Evolutionary conservation across 2,797 vertebrate genomes (phyloP).

Genomic region (Morus bassanus): DNA sequence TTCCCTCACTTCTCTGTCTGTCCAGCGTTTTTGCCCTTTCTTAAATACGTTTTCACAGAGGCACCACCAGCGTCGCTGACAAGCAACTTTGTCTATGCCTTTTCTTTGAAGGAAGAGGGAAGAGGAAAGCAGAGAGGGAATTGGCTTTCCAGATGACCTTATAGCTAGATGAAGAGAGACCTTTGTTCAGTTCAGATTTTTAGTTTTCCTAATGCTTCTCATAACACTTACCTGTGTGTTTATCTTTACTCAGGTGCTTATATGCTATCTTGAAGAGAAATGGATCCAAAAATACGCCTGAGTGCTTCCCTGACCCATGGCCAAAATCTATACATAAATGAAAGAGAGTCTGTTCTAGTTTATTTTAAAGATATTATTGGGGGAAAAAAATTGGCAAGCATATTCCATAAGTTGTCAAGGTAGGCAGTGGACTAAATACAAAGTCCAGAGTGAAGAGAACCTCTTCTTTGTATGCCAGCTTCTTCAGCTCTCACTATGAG

Average conservation of each 20-base stretch:
- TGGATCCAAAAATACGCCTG: not conserved
- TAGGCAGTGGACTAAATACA: not conserved
- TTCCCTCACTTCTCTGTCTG: not conserved
- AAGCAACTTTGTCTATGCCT: not conserved
- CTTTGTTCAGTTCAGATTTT: not conserved
- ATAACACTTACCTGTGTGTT: not conserved
- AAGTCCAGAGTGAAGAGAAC: not conserved
- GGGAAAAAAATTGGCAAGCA: not conserved
- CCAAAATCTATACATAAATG: not conserved
- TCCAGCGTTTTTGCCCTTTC: not conserved
- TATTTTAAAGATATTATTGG: not conserved
- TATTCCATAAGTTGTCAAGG: not conserved
- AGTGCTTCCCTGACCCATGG: not conserved
- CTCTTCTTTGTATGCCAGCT: not conserved
- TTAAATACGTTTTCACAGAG: not conserved
- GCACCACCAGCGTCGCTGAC: rapidly evolving
- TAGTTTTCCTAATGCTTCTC: not conserved
- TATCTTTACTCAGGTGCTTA: not conserved
- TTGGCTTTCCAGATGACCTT: not conserved
- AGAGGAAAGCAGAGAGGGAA: not conserved
- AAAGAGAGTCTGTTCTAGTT: not conserved
- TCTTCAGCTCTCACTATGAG: not conserved
- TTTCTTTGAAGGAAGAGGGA: not conserved
- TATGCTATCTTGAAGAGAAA: not conserved
- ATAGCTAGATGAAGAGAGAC: not conserved